Conservation (phyloP, 2,113 vertebrate species). For the Stomatorhinus ivindoensis region DNA sequence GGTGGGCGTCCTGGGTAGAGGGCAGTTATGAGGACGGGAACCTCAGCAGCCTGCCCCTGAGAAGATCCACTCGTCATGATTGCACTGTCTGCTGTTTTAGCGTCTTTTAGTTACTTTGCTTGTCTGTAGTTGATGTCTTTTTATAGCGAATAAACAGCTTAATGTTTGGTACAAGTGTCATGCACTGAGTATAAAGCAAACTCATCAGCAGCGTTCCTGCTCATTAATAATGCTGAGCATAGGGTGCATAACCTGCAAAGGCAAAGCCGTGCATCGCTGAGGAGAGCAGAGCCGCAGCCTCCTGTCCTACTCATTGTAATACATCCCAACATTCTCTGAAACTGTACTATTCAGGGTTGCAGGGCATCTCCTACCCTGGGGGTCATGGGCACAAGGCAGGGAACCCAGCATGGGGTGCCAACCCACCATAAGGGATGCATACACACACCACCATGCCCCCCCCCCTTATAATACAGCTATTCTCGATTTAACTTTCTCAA, state of each 20-base stretch:
- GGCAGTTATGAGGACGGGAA: not conserved
- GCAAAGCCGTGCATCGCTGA: not conserved
- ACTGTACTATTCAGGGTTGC: not conserved
- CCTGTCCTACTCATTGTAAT: not conserved
- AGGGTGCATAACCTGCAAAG: not conserved
- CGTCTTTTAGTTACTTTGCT: not conserved
- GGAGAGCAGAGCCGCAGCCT: not conserved
- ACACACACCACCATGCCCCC: too few species aligned
- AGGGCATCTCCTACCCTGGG: not conserved
- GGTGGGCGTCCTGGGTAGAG: conserved; percentile 18
- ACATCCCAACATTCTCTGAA: not conserved
- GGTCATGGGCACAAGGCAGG: not conserved
- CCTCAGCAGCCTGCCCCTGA: not conserved
- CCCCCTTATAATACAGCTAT: too few species aligned
- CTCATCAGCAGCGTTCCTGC: not conserved
- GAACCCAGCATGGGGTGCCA: not conserved
- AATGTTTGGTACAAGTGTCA: not conserved
- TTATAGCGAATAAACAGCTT: not conserved
- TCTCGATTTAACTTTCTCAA: not conserved
- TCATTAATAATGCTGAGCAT: not conserved
- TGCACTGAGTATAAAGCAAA: not conserved
- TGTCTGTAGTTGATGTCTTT: not conserved
- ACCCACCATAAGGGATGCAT: too few species aligned
- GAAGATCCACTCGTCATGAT: not conserved
- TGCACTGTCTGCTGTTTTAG: not conserved